Conservation (phyloP, 2,888 invertebrate genomes). For the Drosophila parthenogenetica region DNA sequence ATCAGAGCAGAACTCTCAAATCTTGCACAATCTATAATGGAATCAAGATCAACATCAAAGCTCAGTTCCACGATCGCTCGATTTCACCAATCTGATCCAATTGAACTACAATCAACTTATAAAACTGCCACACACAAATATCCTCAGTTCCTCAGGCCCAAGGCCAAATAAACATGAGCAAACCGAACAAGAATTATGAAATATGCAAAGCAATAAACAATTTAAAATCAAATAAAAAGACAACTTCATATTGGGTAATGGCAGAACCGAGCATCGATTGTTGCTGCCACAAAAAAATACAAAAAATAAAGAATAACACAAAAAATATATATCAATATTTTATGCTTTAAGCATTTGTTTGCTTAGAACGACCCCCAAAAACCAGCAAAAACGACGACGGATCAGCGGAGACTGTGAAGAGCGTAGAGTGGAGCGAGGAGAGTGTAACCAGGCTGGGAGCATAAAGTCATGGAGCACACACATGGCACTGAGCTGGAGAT, state of each 20-base stretch:
- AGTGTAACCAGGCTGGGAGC: slow-evolving; percentile 42
- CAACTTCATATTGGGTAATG: slow-evolving; percentile 76
- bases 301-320: slow-evolving; percentile 16
- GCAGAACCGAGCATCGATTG: slow-evolving; percentile 60
- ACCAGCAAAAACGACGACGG: slow-evolving; percentile 55
- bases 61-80: slow-evolving; percentile 40
- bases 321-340: slow-evolving; percentile 69
- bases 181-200: slow-evolving; percentile 64
- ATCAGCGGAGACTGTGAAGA: slow-evolving; percentile 32
- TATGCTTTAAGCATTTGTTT: slow-evolving; percentile 79
- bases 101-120: slow-evolving; percentile 34
- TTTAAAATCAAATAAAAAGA: slow-evolving; percentile 79
- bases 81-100: slow-evolving; percentile 48
- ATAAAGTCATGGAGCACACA: slow-evolving; percentile 19
- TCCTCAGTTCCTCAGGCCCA: slow-evolving; percentile 30
- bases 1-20: slow-evolving; percentile 5
- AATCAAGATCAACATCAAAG: slow-evolving; percentile 8
- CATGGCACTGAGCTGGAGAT: slow-evolving; percentile 15
- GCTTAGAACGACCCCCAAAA: slow-evolving; percentile 80
- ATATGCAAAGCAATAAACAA: slow-evolving; percentile 80
- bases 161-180: slow-evolving; percentile 51
- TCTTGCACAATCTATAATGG: slow-evolving; percentile 18
- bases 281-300: slow-evolving; percentile 39
- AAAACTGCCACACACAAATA: slow-evolving; percentile 16
- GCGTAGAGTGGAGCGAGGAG: slow-evolving; percentile 1